phyloP scores from a whole-genome alignment of 2,888 invertebrate genomes.

The Empis livida region DNA sequence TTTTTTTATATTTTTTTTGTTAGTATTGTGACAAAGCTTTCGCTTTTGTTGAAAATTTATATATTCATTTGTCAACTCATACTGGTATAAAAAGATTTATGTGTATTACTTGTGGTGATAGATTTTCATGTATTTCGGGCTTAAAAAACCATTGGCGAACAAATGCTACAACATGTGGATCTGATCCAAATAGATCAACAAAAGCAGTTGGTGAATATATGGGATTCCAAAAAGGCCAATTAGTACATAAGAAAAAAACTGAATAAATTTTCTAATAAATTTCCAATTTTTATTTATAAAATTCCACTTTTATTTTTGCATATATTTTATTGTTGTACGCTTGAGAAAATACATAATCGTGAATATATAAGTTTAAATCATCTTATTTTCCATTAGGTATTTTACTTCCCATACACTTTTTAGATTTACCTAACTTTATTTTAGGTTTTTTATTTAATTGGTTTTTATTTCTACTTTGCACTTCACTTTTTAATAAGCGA shows the following conservation, averaged over 20 bases:
- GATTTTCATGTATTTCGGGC: background rate
- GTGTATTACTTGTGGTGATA: background rate
- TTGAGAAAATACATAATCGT: too few species aligned
- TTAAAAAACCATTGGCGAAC: background rate
- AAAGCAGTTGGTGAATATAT: background rate
- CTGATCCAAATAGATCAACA: background rate
- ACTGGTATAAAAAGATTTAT: background rate
- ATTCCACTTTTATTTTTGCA: too few species aligned
- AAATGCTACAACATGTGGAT: background rate
- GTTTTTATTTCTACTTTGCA: too few species aligned
- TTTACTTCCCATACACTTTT: too few species aligned
- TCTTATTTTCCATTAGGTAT: too few species aligned
- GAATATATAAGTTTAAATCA: too few species aligned
- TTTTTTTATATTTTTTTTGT: background rate
- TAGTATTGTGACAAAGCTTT: background rate
- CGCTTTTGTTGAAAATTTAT: background rate
- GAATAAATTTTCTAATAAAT: too few species aligned
- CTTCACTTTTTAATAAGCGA: too few species aligned
- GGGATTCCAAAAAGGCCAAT: background rate
- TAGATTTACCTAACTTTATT: too few species aligned
- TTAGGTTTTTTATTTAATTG: too few species aligned
- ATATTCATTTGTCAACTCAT: background rate
- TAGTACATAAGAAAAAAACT: background rate
- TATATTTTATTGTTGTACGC: too few species aligned
- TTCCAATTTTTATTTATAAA: too few species aligned